Base-by-base conservation (phyloP, 2,888 invertebrate species). In the Hydroisotoma schaefferi region DNA sequence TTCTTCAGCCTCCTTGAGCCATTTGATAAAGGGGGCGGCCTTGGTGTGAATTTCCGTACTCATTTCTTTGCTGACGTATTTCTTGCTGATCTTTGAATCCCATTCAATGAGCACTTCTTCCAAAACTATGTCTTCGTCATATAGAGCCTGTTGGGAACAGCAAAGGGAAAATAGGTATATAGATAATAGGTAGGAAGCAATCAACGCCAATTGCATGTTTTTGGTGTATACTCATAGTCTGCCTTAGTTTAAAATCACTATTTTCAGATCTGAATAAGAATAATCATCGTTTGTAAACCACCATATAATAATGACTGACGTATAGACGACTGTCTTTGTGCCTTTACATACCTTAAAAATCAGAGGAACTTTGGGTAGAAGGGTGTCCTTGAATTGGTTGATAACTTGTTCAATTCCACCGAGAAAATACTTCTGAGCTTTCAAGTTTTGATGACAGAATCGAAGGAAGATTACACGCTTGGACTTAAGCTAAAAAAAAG, bases 1-100 rank as follows among this genome's bases (percentile, higher is more conserved):
- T 76, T 93, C 95, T 76, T 95, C 95, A 61, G 98, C 98, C 77
- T 98, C 94, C 77, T 90, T 86, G 73, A 99, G 83, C 99, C 99
- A 99, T 75, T 88, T 92, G 65, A 99, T 84, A 80, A 99, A 94
- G 59, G 94, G 94, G 75, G 87, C 86, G 55, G 94, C 95, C 75
- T 90, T 88, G 68, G 87, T 86, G 73, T 93, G 89, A 76, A 99
- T 94, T 77, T 97, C 94, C 63, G 88, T 87, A 63, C 89, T 87
- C 62, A 94, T 79, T 77, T 98, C 97, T 76, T 89, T 89, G 59
- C 87, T 82, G 49, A 95, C 94, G 78, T 93, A 94, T 79, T 95
- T 97, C 81, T 91, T 94, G 74, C 88, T 89, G 55, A 93, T 89
- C 82, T 95, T 98, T 73, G 87, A 88, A 8, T 88, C 87, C 99